Conservation (phyloP, 2,797 vertebrate genomes). For the Melanotaenia boesemani region DNA sequence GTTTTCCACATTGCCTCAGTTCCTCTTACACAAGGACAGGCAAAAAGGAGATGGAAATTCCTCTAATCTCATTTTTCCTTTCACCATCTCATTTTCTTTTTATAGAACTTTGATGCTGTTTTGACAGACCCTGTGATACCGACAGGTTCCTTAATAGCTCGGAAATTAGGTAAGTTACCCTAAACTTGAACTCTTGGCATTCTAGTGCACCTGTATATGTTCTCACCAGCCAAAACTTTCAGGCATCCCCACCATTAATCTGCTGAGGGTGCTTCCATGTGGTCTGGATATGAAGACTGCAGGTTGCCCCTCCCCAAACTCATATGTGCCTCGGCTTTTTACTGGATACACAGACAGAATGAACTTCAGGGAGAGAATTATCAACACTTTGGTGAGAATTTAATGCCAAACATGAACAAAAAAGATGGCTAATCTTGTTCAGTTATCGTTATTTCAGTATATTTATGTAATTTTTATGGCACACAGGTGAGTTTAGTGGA, state of each 20-base stretch:
- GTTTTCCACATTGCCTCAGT: too few relatives aligned
- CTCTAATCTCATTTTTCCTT: slow-evolving; percentile 77
- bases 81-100: neutral
- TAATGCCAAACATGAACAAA: too few relatives aligned
- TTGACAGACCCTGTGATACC: slow-evolving; percentile 78
- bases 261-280: slow-evolving; percentile 76
- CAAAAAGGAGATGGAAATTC: slow-evolving; percentile 78
- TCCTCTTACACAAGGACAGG: too few relatives aligned
- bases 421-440: too few relatives aligned
- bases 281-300: slow-evolving; percentile 70
- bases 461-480: too few relatives aligned
- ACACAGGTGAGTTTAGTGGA: too few relatives aligned
- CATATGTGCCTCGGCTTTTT: slow-evolving; percentile 82
- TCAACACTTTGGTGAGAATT: slow-evolving; percentile 87
- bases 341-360: slow-evolving; percentile 82
- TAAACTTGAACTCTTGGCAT: neutral
- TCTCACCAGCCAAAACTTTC: slow-evolving; percentile 33
- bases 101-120: slow-evolving; percentile 76
- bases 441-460: too few relatives aligned
- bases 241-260: slow-evolving; percentile 73
- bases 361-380: slow-evolving; percentile 83
- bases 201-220: neutral
- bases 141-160: slow-evolving; percentile 79
- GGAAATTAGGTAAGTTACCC: slow-evolving; percentile 66
- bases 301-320: slow-evolving; percentile 80